Base-by-base conservation (phyloP, 2,113 vertebrate genomes). In the Polypterus bichir region DNA sequence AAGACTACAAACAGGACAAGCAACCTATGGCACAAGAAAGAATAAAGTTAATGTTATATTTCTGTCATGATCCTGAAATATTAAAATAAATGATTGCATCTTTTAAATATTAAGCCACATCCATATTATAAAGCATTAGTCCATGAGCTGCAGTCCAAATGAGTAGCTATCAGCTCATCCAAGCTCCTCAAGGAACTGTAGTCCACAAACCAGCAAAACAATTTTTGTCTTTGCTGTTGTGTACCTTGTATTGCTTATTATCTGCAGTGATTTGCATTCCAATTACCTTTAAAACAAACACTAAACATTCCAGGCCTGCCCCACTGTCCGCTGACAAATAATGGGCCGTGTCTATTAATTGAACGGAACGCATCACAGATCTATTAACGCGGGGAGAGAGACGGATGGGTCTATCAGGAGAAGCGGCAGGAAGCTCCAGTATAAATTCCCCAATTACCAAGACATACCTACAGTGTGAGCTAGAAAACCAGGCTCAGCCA, bases 281-380 rank as follows among this genome's bases (percentile, higher is more conserved):
- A 61, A 61, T 69, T 63, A 69, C 60, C 27, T 49, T 56, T 54
- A 66, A 69, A 66, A 66, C 64, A 63, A 66, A 69, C 59, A 57
- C 55, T 69, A 65, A 65, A 65, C 62, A 52, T 48, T 58, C 65
- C 60, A 4, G 44, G 47, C 48, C 60, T 9, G 57, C 61, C 64
- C 54, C 56, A 65, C 65, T 58, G 62, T 66, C 62, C 64, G 56
- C 56, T 66, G 64, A 66, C 59, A 64, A 69, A 69, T 66, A 54
- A 62, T 60, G 49, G 49, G 59, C 46, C 11, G 68, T 49, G 58
- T 57, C 48, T 66, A 66, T 69, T 69, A 69, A 69, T 69, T 69
- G 68, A 64, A 63, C 57, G 27, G 54, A 48, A 52, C 57, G 45
- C 57, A 57, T 63, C 9, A 47, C 62, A 46, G 68, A 61, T 59